These are phyloP conservation scores for Hemibagrus wyckioides DNA, from an alignment of 2,113 vertebrate species.

Conservation along the genomic window DNA sequence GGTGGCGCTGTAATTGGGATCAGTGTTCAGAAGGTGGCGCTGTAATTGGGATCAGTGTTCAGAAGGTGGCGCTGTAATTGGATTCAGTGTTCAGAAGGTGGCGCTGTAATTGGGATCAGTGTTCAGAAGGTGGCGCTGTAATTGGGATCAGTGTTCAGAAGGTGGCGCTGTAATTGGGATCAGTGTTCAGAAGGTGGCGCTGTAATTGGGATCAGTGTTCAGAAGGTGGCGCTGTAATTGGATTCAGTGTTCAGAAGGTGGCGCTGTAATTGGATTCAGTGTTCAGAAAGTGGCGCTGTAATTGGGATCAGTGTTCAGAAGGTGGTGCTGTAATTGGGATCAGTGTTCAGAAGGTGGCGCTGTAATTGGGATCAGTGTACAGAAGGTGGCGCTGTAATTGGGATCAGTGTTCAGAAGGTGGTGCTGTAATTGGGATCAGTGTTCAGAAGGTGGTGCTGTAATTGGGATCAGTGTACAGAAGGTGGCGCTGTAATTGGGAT, in stretches of 20 bases:
- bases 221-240: neutral
- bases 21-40: neutral
- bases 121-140: neutral
- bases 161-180: neutral
- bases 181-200: neutral
- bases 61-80: neutral
- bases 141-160: neutral
- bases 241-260: neutral
- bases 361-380: neutral
- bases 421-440: neutral
- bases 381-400: neutral
- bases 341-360: neutral
- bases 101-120: neutral
- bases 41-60: neutral
- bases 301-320: neutral
- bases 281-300: neutral
- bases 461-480: neutral
- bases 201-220: neutral
- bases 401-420: neutral
- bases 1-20: neutral
- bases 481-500: neutral
- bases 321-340: neutral
- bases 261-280: neutral
- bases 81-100: neutral
- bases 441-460: neutral